These are phyloP conservation scores for Dorcus parallelipipedus DNA, from an alignment of 2,888 invertebrate species.

Conservation along the genomic window DNA sequence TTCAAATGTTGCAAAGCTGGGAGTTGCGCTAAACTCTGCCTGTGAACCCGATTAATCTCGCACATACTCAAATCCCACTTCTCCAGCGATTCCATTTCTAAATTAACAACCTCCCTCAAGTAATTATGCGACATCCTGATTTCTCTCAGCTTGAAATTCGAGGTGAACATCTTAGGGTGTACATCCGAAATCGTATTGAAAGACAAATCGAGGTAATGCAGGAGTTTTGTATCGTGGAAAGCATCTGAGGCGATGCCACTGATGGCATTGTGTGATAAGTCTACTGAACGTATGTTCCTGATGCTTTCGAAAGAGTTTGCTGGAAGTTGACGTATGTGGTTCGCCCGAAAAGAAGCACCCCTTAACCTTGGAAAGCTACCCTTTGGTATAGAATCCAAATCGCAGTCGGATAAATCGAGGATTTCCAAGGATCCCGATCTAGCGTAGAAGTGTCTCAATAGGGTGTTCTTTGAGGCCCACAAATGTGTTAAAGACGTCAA, in stretches of 20 bases:
- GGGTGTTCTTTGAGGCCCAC: slow-evolving; percentile 60
- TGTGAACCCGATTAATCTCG: slow-evolving; percentile 59
- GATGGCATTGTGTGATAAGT: slow-evolving; percentile 66
- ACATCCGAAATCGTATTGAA: slow-evolving; percentile 63
- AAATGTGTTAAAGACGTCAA: slow-evolving; percentile 60
- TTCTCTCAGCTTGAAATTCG: slow-evolving; percentile 58
- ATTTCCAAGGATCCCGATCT: slow-evolving; percentile 54
- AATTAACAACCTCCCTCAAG: slow-evolving; percentile 55
- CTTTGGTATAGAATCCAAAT: slow-evolving; percentile 57
- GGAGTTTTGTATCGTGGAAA: slow-evolving; percentile 56
- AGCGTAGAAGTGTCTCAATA: slow-evolving; percentile 48
- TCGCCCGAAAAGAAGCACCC: slow-evolving; percentile 59
- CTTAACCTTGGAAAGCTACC: slow-evolving; percentile 61
- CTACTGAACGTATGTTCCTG: slow-evolving; percentile 57
- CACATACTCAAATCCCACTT: slow-evolving; percentile 63
- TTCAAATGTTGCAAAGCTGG: slow-evolving; percentile 59
- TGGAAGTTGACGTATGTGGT: slow-evolving; percentile 59
- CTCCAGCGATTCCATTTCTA: slow-evolving; percentile 57
- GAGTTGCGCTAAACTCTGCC: slow-evolving; percentile 57
- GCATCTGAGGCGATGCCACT: slow-evolving; percentile 58
- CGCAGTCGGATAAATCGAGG: slow-evolving; percentile 62
- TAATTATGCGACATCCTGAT: slow-evolving; percentile 67
- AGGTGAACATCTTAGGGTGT: slow-evolving; percentile 57
- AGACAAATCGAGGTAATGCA: slow-evolving; percentile 66
- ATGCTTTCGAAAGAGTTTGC: slow-evolving; percentile 61